Evolutionary conservation across 2,797 vertebrate species (phyloP), one percentile per base, ranked within the genome.

Genomic region (Oryzias dopingdopingensis): DNA sequence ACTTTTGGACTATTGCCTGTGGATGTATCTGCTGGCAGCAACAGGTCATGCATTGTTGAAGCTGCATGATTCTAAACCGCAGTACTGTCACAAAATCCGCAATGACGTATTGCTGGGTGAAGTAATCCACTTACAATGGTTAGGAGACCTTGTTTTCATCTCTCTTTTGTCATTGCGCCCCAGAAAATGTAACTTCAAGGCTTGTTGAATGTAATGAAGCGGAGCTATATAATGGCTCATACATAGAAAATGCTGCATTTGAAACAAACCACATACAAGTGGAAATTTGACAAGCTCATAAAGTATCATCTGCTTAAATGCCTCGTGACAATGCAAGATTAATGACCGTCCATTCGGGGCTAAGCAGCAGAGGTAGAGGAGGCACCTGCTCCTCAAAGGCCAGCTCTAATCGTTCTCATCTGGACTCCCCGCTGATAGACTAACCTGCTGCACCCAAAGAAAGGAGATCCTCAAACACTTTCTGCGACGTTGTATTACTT

Each of bases 381-480:
- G 90, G 90, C 90, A 91, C 92, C 91, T 93, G 91, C 88, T 91
- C 79, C 87, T 92, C 88, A 89, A 89, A 91, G 84, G 84, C 81
- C 76, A 68, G 70, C 86, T 82, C 75, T 95, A 96, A 96, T 95
- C 86, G 92, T 90, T 90, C 90, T 92, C 94, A 96, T 94, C 93
- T 96, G 95, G 90, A 82, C 80, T 86, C 82, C 85, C 91, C 42
- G 82, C 86, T 87, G 90, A 86, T 85, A 89, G 67, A 72, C 86
- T 90, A 94, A 96, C 95, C 93, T 93, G 90, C 86, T 86, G 88
- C 87, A 90, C 83, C 84, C 82, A 72, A 85, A 75, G 87, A 91
- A 90, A 90, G 88, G 84, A 89, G 87, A 91, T 94, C 91, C 79
- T 88, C 49, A 89, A 92, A 88, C 82, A 90, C 90, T 90, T 87